These are phyloP conservation scores for Drosophila antonietae DNA, from an alignment of 2,888 invertebrate species.

Conservation along the genomic window DNA sequence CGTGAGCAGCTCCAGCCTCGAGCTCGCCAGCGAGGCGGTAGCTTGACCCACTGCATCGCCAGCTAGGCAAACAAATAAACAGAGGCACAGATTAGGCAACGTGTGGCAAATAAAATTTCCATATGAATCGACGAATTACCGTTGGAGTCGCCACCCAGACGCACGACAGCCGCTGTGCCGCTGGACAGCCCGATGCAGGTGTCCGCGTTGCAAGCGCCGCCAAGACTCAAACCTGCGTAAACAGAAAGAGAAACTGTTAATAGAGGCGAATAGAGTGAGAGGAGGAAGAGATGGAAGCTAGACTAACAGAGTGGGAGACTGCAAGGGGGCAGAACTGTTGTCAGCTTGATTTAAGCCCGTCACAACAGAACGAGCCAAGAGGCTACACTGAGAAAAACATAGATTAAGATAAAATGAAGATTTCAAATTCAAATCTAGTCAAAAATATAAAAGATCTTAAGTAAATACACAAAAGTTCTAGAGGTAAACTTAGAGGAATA, in stretches of 20 bases:
- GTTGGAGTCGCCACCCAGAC: constrained; percentile 67
- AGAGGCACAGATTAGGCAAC: constrained; percentile 20
- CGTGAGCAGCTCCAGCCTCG: constrained; percentile 69
- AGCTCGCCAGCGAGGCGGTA: constrained; percentile 54
- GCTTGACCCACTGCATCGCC: constrained; percentile 40
- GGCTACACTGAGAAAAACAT: constrained; percentile 3
- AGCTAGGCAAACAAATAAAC: constrained; percentile 16
- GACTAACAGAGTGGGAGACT: not conserved
- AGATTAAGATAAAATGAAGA: not conserved
- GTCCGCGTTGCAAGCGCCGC: constrained; percentile 82
- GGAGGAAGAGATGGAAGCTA: not conserved
- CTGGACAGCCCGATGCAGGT: constrained; percentile 85
- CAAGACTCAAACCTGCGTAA: constrained; percentile 61
- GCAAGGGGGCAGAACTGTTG: constrained; percentile 18
- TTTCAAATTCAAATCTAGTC: not conserved
- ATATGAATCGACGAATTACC: constrained; percentile 79
- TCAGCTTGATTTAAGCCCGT: constrained; percentile 64
- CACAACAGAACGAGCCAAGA: constrained; percentile 57
- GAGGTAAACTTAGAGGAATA: not conserved
- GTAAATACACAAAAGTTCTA: not conserved
- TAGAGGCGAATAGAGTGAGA: not conserved
- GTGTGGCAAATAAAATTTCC: constrained; percentile 52
- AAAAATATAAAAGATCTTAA: not conserved
- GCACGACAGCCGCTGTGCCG: constrained; percentile 83
- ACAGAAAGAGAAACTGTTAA: constrained; percentile 47